Percentiles rank a stretch among this genome's conserved stretches.
Evolutionary conservation across 2,888 invertebrate species (phyloP).

Genomic region (Drosophila limbata): DNA sequence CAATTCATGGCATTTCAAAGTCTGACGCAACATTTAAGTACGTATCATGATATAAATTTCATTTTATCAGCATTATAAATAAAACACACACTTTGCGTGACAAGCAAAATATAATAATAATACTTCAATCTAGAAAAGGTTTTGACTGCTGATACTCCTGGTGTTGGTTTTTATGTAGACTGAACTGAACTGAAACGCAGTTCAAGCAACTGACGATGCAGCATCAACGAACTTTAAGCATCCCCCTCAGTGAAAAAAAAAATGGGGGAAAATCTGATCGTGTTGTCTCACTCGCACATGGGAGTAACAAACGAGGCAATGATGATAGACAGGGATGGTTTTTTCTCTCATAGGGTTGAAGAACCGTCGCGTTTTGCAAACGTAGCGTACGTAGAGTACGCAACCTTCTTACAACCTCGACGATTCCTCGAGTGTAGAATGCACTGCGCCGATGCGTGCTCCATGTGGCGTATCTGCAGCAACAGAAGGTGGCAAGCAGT

Average conservation of each 20-base stretch:
- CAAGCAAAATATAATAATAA: background rate
- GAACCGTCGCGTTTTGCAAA: slow-evolving; percentile 3
- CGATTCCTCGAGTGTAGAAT: slow-evolving; percentile 23
- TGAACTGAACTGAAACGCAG: slow-evolving; percentile 50
- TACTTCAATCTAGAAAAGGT: background rate
- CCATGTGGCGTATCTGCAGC: background rate
- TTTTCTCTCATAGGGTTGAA: slow-evolving; percentile 32
- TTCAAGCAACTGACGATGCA: slow-evolving; percentile 59
- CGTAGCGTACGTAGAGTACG: slow-evolving; percentile 65
- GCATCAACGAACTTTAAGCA: slow-evolving; percentile 67
- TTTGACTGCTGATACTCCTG: background rate
- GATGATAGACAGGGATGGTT: slow-evolving; percentile 53
- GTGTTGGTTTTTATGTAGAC: background rate
- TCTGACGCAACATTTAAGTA: slow-evolving; percentile 15
- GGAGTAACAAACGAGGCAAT: background rate
- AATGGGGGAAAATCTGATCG: background rate
- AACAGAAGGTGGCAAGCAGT: background rate
- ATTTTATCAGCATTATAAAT: slow-evolving; percentile 1
- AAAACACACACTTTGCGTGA: background rate
- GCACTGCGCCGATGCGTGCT: slow-evolving; percentile 65
- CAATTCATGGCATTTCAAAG: background rate
- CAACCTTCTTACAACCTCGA: slow-evolving; percentile 64
- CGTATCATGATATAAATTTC: background rate
- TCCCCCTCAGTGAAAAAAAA: slow-evolving; percentile 30
- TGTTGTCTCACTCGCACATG: slow-evolving; percentile 52